Base-by-base conservation (phyloP, 2,888 invertebrate genomes). In the Tanytarsus gracilentus region DNA sequence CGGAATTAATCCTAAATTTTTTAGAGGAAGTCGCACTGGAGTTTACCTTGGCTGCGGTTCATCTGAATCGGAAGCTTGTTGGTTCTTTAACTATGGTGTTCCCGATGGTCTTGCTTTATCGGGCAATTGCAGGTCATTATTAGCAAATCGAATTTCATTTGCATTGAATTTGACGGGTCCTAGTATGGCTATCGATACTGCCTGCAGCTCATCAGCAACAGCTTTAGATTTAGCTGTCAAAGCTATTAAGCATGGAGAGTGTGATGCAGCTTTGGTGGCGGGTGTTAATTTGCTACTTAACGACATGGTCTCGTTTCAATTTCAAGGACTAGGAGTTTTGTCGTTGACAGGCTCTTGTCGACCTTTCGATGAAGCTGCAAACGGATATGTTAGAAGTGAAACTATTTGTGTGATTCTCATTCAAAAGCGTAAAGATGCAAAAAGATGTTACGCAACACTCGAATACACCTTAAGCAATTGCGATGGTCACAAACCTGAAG, bases 191-290 rank as follows among this genome's bases (percentile, higher is more conserved):
- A 78, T 92, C 8, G 96, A 97, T 73, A 92, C 95, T 0, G 96
- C 96, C 0, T 97, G 96, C 71, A 93, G 93, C n/a, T 95, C 95
- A 61, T 89, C 93, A 6, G 78, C 93, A 64, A 83, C 88, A 66
- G 95, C 94, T 0, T 65, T 96, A 61, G 91, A 95, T 67, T 84
- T 86, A 64, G 90, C 88, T 11, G 88, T 85, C 70, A 78, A 79
- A 52, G 81, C 88, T 0, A 82, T 93, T 49, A 77, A 86, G 29
- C 81, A 81, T 64, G 93, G 91, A 0, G 81, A 85, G 63, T 92
- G 93, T 68, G 94, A 97, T 63, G 79, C 85, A 0, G 96, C 95
- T 0, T 82, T 97, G 58, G 90, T 97, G 3, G 93, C 88, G 4
- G 95, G 93, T 0, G 79, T 86, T 16, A 91, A 89, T 70, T 73